Evolutionary conservation across 2,888 invertebrate genomes (phyloP), one percentile per base, ranked within the genome.

Genomic region (Phyllotreta cruciferae): DNA sequence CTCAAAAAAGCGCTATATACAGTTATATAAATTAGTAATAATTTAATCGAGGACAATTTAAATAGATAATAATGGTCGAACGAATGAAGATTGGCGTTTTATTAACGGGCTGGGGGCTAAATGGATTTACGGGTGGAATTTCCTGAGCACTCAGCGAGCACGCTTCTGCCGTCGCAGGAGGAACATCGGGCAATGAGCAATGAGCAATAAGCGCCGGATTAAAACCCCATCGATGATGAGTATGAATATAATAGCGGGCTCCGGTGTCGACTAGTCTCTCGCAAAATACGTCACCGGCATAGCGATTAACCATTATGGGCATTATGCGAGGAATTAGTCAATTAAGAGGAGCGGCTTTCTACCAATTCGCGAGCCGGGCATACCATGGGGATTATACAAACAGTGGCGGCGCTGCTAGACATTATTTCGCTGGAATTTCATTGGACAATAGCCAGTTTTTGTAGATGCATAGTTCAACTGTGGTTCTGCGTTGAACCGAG

Each of bases 301-400:
- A 80, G 79, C 80, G 79, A 80, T 80, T 80, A 79, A 79, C 80
- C 77, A 80, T 80, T 80, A 79, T 58, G 58, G 58, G 58, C 58
- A 58, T 58, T 58, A 66, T 79, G 78, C 75, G 72, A 80, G 79
- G 80, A 80, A 79, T 80, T 80, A 80, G 80, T 79, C 79, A 79
- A 79, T 79, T 79, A 79, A 78, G 78, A 76, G 24, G 24, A 73
- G 55, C 55, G 41, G 60, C 75, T 74, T 72, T 71, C 74, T 74
- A 75, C 77, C 77, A 72, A 70, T 71, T 73, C 73, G 74, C 77
- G 74, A 77, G 75, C 76, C 76, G 67, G 72, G 74, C 74, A 77
- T 79, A 74, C 79, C 78, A 72, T 71, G 71, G 71, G 75, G 76
- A 78, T 79, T 78, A 77, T 78, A 75, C 74, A 69, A 70, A 65